Base-by-base conservation (phyloP, 2,797 vertebrate species). In the Sebastes baramenuke region DNA sequence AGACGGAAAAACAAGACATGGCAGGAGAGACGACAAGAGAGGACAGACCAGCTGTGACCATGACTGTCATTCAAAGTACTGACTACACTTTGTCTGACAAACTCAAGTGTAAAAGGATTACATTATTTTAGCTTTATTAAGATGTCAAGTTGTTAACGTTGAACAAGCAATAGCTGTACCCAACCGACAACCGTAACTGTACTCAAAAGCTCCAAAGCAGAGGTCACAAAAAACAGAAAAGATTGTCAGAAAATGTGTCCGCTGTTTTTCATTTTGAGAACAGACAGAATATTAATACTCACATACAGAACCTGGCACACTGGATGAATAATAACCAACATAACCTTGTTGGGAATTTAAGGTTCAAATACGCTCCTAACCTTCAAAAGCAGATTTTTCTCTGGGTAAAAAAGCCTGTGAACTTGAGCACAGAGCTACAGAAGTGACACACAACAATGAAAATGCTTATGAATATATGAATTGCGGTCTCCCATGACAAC, bases 341-440 rank as follows among this genome's bases (percentile, higher is more conserved):
- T 29, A 71, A 87, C 82, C 82, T 90, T 74, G 87, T 49, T 42
- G 52, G 62, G 58, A 75, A 77, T 79, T 80, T 73, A 46, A 82
- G 30, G 67, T 73, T 70, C 22, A 68, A 59, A 80, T 34, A 62
- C 25, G 32, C 55, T 67, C 77, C 61, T 55, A 69, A 81, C 76
- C 67, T 75, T 86, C 80, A 67, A 82, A 81, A 62, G 38, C 18
- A 24, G 36, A 42, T 70, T 76, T 69, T 36, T 83, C 56, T 77
- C 52, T 42, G 5, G 27, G 69, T 58, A 38, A 7, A 76, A 79
- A 79, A 46, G 24, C 62, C 8, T 73, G 75, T 82, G 75, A 86
- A 82, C 84, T 83, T 84, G 68, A 81, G 71, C 67, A 18, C 27
- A 18, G 77, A 87, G 68, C 25, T 6, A 54, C 65, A 80, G 36